Conservation (phyloP, 1,140 invertebrate genomes). For the Halotydeus destructor region DNA sequence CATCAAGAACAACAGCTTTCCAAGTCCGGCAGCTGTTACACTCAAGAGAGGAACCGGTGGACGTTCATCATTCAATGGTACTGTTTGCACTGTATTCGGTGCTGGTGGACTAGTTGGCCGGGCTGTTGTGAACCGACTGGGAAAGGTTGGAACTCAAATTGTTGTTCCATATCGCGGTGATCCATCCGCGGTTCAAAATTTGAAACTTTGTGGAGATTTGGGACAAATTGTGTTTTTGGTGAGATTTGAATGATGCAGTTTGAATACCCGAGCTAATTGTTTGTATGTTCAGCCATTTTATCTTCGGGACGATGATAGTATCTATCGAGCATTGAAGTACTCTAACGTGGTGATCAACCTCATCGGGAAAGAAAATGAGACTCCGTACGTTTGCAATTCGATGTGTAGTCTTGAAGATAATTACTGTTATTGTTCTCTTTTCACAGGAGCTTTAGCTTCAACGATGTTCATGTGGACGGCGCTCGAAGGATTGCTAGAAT, state of each 20-base stretch:
- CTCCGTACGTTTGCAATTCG: conserved; percentile 31
- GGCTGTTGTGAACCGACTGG: conserved; percentile 64
- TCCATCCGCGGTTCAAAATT: conserved; percentile 43
- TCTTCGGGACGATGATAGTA: conserved; percentile 64
- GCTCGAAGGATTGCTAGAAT: conserved; percentile 49
- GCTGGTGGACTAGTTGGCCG: conserved; percentile 64
- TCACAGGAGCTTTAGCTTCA: conserved; percentile 46
- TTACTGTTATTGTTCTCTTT: conserved; percentile 10
- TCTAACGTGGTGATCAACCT: conserved; percentile 96
- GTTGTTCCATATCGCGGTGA: conserved; percentile 82
- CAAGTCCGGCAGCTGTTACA: not conserved
- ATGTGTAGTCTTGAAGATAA: conserved; percentile 3
- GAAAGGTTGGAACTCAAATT: conserved; percentile 45
- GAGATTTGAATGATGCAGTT: conserved; percentile 14
- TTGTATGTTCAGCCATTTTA: conserved; percentile 47
- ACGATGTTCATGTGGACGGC: conserved; percentile 42
- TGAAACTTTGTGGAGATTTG: conserved; percentile 75
- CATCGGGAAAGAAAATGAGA: conserved; percentile 75
- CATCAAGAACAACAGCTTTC: conserved; percentile 9
- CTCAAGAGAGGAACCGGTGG: conserved; percentile 53
- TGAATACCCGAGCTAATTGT: not conserved
- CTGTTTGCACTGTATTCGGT: conserved; percentile 93
- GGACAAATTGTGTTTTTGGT: conserved; percentile 70
- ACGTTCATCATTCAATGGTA: conserved; percentile 82
- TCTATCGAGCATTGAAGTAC: conserved; percentile 65